Conservation (phyloP, 2,797 vertebrate genomes). For the Pipistrellus pipistrellus region DNA sequence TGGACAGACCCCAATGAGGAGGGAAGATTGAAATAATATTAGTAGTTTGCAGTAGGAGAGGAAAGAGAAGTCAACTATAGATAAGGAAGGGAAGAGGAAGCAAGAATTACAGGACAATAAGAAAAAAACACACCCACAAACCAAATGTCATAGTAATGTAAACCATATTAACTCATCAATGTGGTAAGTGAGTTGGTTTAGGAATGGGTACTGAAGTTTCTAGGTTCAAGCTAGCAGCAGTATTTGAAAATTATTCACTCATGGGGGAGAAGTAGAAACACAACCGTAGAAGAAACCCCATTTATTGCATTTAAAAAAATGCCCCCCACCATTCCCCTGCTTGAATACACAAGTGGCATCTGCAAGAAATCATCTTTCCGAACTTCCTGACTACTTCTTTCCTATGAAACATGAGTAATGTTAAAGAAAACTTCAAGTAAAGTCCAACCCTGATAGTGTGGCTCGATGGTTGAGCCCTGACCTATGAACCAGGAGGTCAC, state of each 20-base stretch:
- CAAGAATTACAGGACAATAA: background rate
- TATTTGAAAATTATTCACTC: background rate
- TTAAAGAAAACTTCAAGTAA: constrained; percentile 25
- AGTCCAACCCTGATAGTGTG: no score
- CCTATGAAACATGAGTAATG: background rate
- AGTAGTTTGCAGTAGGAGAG: background rate
- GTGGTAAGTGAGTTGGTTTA: background rate
- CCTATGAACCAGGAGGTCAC: no score
- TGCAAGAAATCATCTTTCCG: constrained; percentile 23
- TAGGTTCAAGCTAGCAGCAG: background rate
- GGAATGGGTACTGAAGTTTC: background rate
- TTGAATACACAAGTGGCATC: background rate
- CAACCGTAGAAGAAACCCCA: background rate
- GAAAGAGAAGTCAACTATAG: background rate
- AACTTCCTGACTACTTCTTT: constrained; percentile 24
- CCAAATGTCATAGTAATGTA: background rate
- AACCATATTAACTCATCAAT: background rate
- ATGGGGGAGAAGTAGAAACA: background rate
- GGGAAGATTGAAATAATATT: background rate
- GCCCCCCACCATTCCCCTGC: background rate
- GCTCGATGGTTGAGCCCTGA: no score
- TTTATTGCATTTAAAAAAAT: background rate
- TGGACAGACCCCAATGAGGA: background rate
- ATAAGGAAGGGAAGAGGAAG: background rate
- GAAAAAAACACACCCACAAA: background rate